phyloP scores from a whole-genome alignment of 2,113 vertebrate genomes.

The Dinomys branickii region DNA sequence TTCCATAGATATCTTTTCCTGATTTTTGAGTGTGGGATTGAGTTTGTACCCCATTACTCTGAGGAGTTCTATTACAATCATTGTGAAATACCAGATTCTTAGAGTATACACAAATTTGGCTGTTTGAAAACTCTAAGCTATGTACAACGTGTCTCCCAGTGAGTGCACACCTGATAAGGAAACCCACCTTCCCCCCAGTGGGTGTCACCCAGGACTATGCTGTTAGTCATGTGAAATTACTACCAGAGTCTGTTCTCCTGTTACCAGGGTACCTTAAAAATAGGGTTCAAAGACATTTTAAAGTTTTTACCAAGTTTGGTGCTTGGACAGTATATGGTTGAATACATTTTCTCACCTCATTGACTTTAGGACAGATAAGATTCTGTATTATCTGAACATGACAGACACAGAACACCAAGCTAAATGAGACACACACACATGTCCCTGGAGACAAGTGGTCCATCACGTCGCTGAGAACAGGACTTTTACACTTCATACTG shows the following conservation, averaged over 20 bases:
- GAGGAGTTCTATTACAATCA: background rate
- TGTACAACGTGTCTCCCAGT: accelerated
- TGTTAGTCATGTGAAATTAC: no score
- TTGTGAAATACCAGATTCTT: background rate
- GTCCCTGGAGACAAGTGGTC: background rate
- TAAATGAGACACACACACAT: background rate
- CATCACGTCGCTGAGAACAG: no score
- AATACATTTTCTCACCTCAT: background rate
- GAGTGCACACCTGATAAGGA: accelerated
- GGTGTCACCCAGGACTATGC: accelerated
- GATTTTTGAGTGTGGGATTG: background rate
- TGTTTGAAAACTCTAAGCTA: background rate
- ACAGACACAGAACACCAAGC: background rate
- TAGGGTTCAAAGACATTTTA: background rate
- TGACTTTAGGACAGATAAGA: background rate
- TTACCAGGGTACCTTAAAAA: background rate
- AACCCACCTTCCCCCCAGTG: accelerated
- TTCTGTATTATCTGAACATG: accelerated
- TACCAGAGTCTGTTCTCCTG: background rate
- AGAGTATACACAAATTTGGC: no score
- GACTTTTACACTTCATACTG: no score
- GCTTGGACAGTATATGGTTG: accelerated
- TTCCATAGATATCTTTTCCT: no score
- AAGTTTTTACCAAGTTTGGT: background rate
- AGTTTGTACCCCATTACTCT: background rate